A percentile compares a stretch with the other conserved stretches of the same genome.
These are phyloP conservation scores for Lasioglossum malachurum DNA, from an alignment of 2,888 invertebrate species.

Conservation along the genomic window DNA sequence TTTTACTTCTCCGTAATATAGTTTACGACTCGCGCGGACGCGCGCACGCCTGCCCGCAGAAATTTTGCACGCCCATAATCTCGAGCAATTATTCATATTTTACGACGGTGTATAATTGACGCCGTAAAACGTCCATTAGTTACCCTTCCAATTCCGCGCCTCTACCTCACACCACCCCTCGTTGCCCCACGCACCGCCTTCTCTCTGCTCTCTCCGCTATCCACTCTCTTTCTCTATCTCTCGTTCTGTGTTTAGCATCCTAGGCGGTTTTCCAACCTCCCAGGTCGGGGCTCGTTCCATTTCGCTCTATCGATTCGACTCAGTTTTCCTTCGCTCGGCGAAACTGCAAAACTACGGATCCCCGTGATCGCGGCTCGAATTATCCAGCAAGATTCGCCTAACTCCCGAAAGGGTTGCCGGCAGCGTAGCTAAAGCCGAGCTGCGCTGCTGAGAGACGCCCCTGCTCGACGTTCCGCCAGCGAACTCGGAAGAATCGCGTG, in stretches of 20 bases:
- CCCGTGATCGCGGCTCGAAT: slow-evolving; percentile 27
- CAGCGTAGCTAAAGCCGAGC: neutral
- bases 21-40: slow-evolving; percentile 61
- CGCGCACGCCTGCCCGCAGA: slow-evolving; percentile 51
- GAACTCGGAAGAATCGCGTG: neutral
- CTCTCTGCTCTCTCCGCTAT: neutral
- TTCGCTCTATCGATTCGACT: slow-evolving; percentile 59
- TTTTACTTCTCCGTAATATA: slow-evolving; percentile 63
- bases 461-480: neutral
- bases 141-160: slow-evolving; percentile 69
- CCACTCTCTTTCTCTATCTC: neutral
- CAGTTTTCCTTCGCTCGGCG: slow-evolving; percentile 29
- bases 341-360: slow-evolving; percentile 26
- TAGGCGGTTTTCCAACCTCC: slow-evolving; percentile 51
- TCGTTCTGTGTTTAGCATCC: slow-evolving; percentile 21
- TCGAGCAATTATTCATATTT: slow-evolving; percentile 81
- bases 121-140: slow-evolving; percentile 82
- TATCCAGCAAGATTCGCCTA: slow-evolving; percentile 9
- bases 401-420: neutral
- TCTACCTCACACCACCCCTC: neutral
- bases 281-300: slow-evolving; percentile 8
- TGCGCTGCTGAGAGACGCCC: neutral
- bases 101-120: slow-evolving; percentile 81
- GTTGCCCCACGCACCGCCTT: neutral
- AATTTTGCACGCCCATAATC: slow-evolving; percentile 77